Conservation (phyloP, 2,113 vertebrate species). For the Gnathochromis pfefferi region DNA sequence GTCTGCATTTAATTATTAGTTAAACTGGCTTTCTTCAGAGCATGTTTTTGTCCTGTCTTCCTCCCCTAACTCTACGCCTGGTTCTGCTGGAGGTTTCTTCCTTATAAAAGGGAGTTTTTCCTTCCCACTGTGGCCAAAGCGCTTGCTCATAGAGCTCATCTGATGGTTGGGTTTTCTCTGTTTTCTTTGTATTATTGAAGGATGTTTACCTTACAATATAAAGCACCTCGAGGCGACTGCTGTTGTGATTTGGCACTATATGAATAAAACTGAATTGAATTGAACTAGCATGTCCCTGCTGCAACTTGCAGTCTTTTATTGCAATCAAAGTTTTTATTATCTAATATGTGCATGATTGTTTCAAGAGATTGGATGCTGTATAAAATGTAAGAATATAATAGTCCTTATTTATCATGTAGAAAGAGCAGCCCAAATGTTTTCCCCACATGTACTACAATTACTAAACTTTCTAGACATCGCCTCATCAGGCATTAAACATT, state of each 20-base stretch:
- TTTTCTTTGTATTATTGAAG: not conserved
- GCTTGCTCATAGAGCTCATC: not conserved
- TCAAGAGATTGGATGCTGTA: too few relatives aligned
- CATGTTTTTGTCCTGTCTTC: not conserved
- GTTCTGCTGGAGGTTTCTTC: not conserved
- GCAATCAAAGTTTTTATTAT: not conserved
- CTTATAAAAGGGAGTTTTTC: not conserved
- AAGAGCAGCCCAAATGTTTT: not conserved
- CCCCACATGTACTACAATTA: not conserved
- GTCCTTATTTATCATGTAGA: not conserved
- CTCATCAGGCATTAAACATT: not conserved
- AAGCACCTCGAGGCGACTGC: not conserved
- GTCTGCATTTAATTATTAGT: not conserved
- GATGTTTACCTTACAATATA: not conserved
- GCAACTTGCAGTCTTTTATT: not conserved
- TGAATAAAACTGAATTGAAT: not conserved
- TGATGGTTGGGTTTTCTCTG: not conserved
- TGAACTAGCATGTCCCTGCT: not conserved
- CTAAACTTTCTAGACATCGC: not conserved
- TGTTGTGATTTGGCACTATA: not conserved
- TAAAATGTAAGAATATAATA: not conserved
- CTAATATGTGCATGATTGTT: not conserved
- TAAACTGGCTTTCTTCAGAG: not conserved
- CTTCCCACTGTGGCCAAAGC: not conserved
- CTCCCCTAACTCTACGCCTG: accelerated